Evolutionary conservation across 2,113 vertebrate genomes (phyloP), one percentile per base, ranked within the genome.

Genomic region (Atrichornis clamosus): DNA sequence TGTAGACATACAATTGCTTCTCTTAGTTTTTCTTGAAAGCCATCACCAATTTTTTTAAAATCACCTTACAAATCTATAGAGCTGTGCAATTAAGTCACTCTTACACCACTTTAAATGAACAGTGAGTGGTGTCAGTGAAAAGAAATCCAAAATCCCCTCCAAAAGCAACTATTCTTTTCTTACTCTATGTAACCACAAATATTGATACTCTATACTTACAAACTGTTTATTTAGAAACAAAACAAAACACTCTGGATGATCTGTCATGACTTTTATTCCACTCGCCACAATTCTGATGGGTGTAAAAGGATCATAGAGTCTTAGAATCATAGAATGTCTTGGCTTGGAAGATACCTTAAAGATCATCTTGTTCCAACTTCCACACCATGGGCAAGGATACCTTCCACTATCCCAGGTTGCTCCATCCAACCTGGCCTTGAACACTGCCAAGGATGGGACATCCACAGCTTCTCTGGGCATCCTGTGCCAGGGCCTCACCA

Each of bases 211-310:
- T 11, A 44, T 42, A 41, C 5, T 74, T 87, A 13, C 2, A 69
- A 70, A 64, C 8, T 27, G 16, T 12, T 79, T 52, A 52, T 58
- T 60, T 13, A 39, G 62, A 70, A 39, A 8, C 7, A 24, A 37
- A 52, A 2, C 4, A 42, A 39, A 42, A 9, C 10, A 26, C 1
- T 35, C 8, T 10, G 2, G 27, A 39, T 64, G 4, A 3, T 56
- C 8, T 70, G 3, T 32, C 3, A 27, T 28, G 16, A 18, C 15
- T 91, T 90, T 68, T 15, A 10, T 47, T 79, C 50, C 1, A 69
- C 3, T 33, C 50, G 3, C 6, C 2, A 10, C 19, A 79, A 15
- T 55, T 85, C 23, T 53, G 5, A 22, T 24, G 16, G 1, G 1
- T 76, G 10, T 47, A 17, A 41, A 68, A 33, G 15, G 15, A 37